A percentile compares a stretch with the other conserved stretches of the same genome.
Evolutionary conservation across 2,888 invertebrate genomes (phyloP).

Genomic region (Trichopoda pennipes): DNA sequence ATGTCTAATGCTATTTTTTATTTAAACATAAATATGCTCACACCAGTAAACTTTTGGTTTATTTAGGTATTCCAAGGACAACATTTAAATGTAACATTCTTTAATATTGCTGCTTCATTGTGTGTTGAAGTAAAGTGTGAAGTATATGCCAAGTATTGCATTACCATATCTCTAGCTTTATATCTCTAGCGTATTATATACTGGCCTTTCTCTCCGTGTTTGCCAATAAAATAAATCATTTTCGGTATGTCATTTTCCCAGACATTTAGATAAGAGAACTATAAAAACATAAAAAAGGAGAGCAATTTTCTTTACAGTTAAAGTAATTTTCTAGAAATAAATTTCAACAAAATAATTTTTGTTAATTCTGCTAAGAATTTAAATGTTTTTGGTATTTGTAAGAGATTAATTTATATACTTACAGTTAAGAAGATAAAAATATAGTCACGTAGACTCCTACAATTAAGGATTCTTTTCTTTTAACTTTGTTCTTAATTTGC

Average conservation of each 20-base stretch:
- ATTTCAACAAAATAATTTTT: background rate
- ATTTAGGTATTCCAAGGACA: too few species aligned
- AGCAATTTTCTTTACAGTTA: background rate
- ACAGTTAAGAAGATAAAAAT: too few species aligned
- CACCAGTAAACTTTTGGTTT: too few species aligned
- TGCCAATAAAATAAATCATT: constrained; percentile 63
- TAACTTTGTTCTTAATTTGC: too few species aligned
- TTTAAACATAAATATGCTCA: too few species aligned
- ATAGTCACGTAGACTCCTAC: too few species aligned
- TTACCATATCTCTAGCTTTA: constrained; percentile 35
- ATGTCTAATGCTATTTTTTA: too few species aligned
- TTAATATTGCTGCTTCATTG: background rate
- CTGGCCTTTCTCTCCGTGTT: constrained; percentile 16
- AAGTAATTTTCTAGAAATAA: constrained; percentile 10
- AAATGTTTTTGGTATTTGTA: too few species aligned
- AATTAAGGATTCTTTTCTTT: too few species aligned
- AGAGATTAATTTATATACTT: too few species aligned
- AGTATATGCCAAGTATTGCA: constrained; percentile 45
- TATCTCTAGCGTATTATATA: constrained; percentile 40
- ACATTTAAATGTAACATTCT: background rate
- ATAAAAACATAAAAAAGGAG: constrained; percentile 13
- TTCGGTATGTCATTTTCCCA: constrained; percentile 34
- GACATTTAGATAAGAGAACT: constrained; percentile 47
- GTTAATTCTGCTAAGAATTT: background rate
- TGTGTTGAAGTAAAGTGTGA: constrained; percentile 21